phyloP scores from a whole-genome alignment of 2,888 invertebrate genomes.

The Ochropleura plecta region DNA sequence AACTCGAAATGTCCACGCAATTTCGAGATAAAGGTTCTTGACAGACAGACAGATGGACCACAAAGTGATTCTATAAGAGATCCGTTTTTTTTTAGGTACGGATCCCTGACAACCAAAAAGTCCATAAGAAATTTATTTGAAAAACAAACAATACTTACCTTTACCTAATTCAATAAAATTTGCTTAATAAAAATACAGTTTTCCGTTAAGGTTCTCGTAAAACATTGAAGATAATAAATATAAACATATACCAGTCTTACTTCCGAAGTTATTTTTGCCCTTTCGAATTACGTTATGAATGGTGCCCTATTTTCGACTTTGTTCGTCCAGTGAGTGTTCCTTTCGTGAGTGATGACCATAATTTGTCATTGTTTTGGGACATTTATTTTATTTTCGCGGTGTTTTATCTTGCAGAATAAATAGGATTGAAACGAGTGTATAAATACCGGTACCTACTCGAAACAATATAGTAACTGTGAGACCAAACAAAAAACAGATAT shows the following conservation, averaged over 20 bases:
- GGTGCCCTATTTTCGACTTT: conserved; percentile 37
- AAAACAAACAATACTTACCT: conserved; percentile 12
- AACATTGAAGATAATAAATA: conserved; percentile 45
- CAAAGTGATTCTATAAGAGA: no score
- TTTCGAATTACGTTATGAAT: conserved; percentile 46
- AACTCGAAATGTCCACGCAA: no score
- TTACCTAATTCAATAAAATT: conserved; percentile 12
- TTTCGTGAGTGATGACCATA: conserved; percentile 45
- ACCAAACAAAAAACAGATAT: not conserved
- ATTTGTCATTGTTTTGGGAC: conserved; percentile 50
- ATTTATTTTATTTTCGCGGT: conserved; percentile 45
- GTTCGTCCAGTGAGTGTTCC: conserved; percentile 33
- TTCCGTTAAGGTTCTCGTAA: conserved; percentile 14
- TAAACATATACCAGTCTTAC: conserved; percentile 42
- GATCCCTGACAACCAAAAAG: not conserved
- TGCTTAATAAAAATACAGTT: conserved; percentile 19
- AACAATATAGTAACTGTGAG: not conserved
- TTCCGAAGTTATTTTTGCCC: conserved; percentile 43
- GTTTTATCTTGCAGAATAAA: conserved; percentile 37
- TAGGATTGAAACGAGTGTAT: not conserved
- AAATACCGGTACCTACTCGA: not conserved
- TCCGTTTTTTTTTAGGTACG: no score
- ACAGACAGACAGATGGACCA: no score
- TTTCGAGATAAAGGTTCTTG: no score
- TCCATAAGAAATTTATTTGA: not conserved